Conservation (phyloP, 2,113 vertebrate species). For the Gymnobelideus leadbeateri region DNA sequence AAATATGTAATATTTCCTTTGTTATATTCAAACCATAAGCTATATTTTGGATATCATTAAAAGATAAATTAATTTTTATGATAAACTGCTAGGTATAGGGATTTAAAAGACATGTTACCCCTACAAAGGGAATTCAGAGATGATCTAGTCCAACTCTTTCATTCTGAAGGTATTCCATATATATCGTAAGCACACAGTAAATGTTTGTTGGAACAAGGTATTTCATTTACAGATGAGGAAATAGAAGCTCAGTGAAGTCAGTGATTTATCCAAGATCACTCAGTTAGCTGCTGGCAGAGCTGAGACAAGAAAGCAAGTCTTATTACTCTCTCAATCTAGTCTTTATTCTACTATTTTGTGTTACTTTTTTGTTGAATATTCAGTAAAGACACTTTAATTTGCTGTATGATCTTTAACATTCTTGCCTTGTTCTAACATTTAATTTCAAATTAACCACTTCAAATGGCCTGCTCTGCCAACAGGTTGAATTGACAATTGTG, state of each 20-base stretch:
- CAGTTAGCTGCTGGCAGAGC: no score
- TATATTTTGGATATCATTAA: slow-evolving; percentile 15
- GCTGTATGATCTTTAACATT: background rate
- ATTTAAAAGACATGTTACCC: background rate
- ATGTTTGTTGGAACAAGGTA: background rate
- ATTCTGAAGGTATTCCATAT: slow-evolving; percentile 4
- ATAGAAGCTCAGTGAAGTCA: background rate
- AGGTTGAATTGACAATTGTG: slow-evolving; percentile 17
- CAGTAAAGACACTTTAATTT: slow-evolving; percentile 10
- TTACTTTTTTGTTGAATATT: background rate
- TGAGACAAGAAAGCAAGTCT: background rate
- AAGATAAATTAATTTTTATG: background rate
- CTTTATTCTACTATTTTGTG: background rate
- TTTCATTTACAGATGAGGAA: background rate
- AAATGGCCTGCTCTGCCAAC: background rate
- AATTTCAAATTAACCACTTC: slow-evolving; percentile 1
- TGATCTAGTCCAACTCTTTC: background rate
- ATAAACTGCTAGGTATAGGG: background rate
- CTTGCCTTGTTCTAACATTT: slow-evolving; percentile 13
- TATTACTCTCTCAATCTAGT: background rate
- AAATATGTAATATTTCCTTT: background rate
- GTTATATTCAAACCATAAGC: background rate
- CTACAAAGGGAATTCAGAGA: background rate
- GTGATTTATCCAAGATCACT: background rate
- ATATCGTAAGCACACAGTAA: background rate